Base-by-base conservation (phyloP, 2,113 vertebrate genomes). In the Copsychus sechellarum region DNA sequence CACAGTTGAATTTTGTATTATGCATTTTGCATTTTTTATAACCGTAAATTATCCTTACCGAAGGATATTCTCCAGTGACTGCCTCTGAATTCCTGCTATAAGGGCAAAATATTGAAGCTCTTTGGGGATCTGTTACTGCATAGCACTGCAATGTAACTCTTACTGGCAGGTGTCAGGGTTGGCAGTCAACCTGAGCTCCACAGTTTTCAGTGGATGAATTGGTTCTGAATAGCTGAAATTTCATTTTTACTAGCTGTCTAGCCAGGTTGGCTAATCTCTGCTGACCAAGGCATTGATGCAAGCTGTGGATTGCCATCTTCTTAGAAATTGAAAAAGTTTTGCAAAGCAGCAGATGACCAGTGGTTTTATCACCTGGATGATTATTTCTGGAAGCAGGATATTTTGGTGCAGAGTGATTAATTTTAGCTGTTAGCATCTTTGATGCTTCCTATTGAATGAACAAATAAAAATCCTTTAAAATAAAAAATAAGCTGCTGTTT, bases 341-440 rank as follows among this genome's bases (percentile, higher is more conserved):
- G n/a, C 70, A 76, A 79, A 76, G 60, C 33, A 84, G 40, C 43
- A 71, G 26, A 58, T 85, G 83, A 89, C 73, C 65, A 29, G 36
- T 62, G 43, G 23, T 53, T 95, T 84, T 86, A 64, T n/a, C 38
- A 33, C 31, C 86, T 56, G 6, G 5, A 8, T 57, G 31, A 76
- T 81, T 95, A 87, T 91, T 92, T 89, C 86, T 91, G 43, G 73
- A 81, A 92, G 72, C 31, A 76, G 77, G 57, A 74, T 85, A 87
- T 86, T 93, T 91, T 79, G 25, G 40, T 76, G 65, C 31, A 54
- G 22, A 11, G 14, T 53, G 73, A 86, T 86, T 81, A 91, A 72
- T 89, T 91, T 93, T 76, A 72, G 83, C 48, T 91, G 14, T 83
- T 88, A 81, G 25, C 23, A 26, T 81, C 25, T 89, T 78, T 26